phyloP scores from a whole-genome alignment of 1,140 invertebrate species.

The Pectinophora gossypiella region DNA sequence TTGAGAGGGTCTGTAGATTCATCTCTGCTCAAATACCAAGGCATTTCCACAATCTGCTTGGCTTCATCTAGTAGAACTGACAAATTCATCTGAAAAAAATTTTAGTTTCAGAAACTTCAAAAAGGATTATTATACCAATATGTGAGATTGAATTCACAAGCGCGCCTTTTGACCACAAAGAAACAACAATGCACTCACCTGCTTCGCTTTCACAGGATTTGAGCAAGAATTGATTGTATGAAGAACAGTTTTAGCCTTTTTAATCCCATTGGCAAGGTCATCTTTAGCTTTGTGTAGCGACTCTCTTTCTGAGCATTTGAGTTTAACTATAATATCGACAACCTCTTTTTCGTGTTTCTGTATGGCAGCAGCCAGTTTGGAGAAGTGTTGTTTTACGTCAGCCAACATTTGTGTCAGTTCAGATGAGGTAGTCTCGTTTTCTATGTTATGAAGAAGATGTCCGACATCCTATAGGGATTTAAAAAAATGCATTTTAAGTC shows the following conservation, averaged over 20 bases:
- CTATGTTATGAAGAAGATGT: conserved; percentile 40
- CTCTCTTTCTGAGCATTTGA: conserved; percentile 39
- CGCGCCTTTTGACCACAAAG: too few relatives aligned
- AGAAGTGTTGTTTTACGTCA: conserved; percentile 51
- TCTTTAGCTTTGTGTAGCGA: conserved; percentile 42
- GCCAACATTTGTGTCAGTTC: conserved; percentile 29
- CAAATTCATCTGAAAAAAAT: conserved; percentile 44
- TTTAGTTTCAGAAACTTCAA: too few relatives aligned
- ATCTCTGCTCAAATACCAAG: conserved; percentile 60
- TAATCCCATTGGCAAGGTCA: conserved; percentile 34
- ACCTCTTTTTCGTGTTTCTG: conserved; percentile 48
- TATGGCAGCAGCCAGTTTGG: conserved; percentile 37
- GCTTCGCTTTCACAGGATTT: not conserved
- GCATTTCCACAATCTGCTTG: conserved; percentile 40
- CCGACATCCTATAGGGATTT: conserved; percentile 47
- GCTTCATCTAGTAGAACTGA: conserved; percentile 50
- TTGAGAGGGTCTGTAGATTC: conserved; percentile 29
- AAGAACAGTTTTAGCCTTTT: conserved; percentile 32
- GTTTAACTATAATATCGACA: conserved; percentile 26
- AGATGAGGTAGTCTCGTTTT: conserved; percentile 31
- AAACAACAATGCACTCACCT: too few relatives aligned
- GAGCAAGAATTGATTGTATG: conserved; percentile 30
- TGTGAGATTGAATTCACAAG: too few relatives aligned
- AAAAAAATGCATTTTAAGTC: conserved; percentile 18
- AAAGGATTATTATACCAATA: too few relatives aligned